Evolutionary conservation across 2,888 invertebrate species (phyloP).

Genomic region (Eucriotettix oculatus): DNA sequence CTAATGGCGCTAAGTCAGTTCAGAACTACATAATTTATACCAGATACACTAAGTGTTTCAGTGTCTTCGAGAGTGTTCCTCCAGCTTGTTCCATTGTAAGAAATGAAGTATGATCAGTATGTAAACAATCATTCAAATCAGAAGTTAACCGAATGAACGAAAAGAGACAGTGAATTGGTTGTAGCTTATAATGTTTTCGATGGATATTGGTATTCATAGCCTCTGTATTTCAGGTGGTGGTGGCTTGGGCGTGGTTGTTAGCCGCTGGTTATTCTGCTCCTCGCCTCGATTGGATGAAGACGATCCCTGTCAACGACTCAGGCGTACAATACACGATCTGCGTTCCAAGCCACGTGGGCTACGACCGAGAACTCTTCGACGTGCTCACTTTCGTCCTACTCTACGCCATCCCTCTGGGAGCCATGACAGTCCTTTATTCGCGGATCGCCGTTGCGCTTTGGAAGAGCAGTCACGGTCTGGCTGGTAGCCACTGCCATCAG

Average conservation of each 20-base stretch:
- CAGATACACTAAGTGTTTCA: too few species aligned
- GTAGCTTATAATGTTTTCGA: too few species aligned
- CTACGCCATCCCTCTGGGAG: conserved; percentile 61
- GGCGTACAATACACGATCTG: conserved; percentile 43
- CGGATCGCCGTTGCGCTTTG: conserved; percentile 71
- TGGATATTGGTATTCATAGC: too few species aligned
- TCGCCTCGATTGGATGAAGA: conserved; percentile 68
- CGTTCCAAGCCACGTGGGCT: conserved; percentile 55
- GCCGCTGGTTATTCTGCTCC: conserved; percentile 71
- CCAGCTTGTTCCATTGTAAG: too few species aligned
- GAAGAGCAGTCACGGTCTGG: conserved; percentile 24
- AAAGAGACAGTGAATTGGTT: too few species aligned
- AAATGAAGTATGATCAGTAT: too few species aligned
- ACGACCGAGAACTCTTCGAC: conserved; percentile 61
- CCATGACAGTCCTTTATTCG: conserved; percentile 64
- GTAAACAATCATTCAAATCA: too few species aligned
- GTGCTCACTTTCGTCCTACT: conserved; percentile 68
- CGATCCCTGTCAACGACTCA: conserved; percentile 43
- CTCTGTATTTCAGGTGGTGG: conserved; percentile 40
- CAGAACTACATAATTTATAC: too few species aligned
- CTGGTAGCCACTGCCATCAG: background rate
- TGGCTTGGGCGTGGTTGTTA: conserved; percentile 63
- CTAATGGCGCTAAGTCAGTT: too few species aligned
- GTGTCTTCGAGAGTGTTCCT: too few species aligned
- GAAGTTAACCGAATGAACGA: too few species aligned